These are phyloP conservation scores for Xestoiulus laeticollis DNA, from an alignment of 2,888 invertebrate species.

Conservation along the genomic window DNA sequence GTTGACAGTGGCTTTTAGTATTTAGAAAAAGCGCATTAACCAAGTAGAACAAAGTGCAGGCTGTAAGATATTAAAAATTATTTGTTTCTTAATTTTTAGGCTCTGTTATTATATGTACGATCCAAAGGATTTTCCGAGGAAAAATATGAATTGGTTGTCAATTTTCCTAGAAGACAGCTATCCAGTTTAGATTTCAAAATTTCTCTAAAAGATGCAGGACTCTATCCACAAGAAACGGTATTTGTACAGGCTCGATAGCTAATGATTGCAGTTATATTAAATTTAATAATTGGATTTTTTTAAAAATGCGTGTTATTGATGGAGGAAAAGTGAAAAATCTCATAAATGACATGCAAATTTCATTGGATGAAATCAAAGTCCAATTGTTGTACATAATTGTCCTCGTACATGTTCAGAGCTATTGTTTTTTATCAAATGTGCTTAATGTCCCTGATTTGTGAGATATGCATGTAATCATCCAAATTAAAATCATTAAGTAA, in stretches of 20 bases:
- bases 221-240: constrained; percentile 66
- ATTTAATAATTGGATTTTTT: constrained; percentile 8
- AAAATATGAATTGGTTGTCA: constrained; percentile 65
- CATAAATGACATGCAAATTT: constrained; percentile 12
- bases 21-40: no score
- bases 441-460: background rate
- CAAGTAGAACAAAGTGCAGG: no score
- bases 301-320: background rate
- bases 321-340: background rate
- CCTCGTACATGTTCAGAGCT: background rate
- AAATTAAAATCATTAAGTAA: background rate
- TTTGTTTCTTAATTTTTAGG: constrained; percentile 61
- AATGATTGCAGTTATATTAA: constrained; percentile 25
- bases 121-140: constrained; percentile 64
- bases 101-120: constrained; percentile 63
- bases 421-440: constrained; percentile 6
- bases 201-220: constrained; percentile 64
- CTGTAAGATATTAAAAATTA: no score
- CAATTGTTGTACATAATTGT: background rate
- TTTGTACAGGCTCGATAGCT: constrained; percentile 64
- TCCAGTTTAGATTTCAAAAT: constrained; percentile 62
- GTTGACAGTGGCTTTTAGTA: no score
- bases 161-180: constrained; percentile 65
- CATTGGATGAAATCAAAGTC: background rate
- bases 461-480: background rate